These are phyloP conservation scores for Contarinia nasturtii DNA, from an alignment of 1,140 invertebrate genomes.

Conservation along the genomic window DNA sequence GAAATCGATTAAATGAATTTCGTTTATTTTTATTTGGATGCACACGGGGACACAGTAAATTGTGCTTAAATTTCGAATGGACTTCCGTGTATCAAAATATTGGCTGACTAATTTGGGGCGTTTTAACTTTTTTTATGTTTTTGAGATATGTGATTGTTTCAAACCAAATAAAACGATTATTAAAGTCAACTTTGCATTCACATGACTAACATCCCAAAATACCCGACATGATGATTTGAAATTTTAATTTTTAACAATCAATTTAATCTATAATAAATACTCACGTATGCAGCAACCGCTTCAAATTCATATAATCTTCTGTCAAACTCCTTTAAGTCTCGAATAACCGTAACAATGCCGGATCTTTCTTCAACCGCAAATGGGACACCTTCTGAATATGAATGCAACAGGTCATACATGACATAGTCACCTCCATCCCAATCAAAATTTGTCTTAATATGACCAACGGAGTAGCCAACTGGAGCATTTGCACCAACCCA, in stretches of 20 bases:
- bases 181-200: neutral
- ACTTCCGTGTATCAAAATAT: too few relatives aligned
- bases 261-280: too few relatives aligned
- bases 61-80: too few relatives aligned
- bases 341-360: constrained; percentile 69
- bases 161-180: neutral
- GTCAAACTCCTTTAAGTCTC: constrained; percentile 49
- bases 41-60: too few relatives aligned
- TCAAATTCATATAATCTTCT: constrained; percentile 56
- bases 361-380: constrained; percentile 76
- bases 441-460: constrained; percentile 44
- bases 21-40: too few relatives aligned
- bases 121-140: too few relatives aligned
- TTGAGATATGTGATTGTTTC: too few relatives aligned
- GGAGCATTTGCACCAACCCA: constrained; percentile 69
- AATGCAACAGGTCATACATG: constrained; percentile 58
- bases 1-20: neutral
- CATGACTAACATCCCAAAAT: constrained; percentile 1
- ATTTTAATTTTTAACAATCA: too few relatives aligned
- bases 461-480: constrained; percentile 68
- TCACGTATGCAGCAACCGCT: constrained; percentile 48
- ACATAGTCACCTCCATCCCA: constrained; percentile 42
- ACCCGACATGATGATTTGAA: too few relatives aligned
- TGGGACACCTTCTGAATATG: constrained; percentile 68
- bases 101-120: too few relatives aligned